Percentiles rank a stretch among this genome's conserved stretches.
phyloP scores from a whole-genome alignment of 1,140 invertebrate species.

The Drosophila sp. region DNA sequence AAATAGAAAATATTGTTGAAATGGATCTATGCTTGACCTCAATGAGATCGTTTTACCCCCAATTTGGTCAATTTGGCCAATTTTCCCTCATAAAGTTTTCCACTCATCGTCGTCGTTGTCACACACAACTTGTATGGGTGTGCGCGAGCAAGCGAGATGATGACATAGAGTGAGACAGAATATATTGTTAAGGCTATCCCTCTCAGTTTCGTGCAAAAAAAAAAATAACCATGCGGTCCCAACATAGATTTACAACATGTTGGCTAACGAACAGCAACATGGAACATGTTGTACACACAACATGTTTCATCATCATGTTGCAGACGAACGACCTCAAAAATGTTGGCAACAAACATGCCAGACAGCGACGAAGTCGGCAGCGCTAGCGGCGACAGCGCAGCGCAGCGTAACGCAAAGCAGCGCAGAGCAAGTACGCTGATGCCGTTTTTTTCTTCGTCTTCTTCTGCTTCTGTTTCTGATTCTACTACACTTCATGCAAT shows the following conservation, averaged over 20 bases:
- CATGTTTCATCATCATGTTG: constrained; percentile 27
- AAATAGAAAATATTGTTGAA: constrained; percentile 6
- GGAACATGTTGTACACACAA: constrained; percentile 11
- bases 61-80: constrained; percentile 35
- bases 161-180: constrained; percentile 1
- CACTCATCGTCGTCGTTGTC: neutral
- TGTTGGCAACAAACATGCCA: constrained; percentile 3
- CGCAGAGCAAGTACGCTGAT: no score
- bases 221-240: constrained; percentile 11
- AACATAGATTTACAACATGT: constrained; percentile 25
- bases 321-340: neutral
- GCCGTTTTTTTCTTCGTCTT: no score
- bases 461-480: no score
- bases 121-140: neutral
- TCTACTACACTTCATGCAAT: neutral
- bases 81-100: constrained; percentile 50
- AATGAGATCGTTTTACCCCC: constrained; percentile 24
- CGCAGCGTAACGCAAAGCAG: no score
- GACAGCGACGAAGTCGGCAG: neutral
- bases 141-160: neutral
- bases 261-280: constrained; percentile 38
- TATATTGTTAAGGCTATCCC: constrained; percentile 24
- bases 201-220: constrained; percentile 54
- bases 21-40: constrained; percentile 50
- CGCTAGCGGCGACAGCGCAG: neutral